These are phyloP conservation scores for Epinephelus fuscoguttatus DNA, from an alignment of 2,113 vertebrate species.

Conservation along the genomic window DNA sequence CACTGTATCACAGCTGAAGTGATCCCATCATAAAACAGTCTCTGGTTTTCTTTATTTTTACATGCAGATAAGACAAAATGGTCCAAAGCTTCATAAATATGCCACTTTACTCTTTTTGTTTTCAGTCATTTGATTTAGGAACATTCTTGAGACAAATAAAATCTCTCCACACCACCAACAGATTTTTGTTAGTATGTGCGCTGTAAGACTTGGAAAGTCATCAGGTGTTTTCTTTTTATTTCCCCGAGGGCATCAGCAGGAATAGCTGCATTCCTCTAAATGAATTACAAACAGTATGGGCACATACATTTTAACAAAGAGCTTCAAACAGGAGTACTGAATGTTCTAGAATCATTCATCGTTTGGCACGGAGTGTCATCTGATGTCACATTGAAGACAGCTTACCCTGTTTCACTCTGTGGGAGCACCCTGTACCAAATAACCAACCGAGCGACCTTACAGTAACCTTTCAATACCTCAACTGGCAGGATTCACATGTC, in stretches of 20 bases:
- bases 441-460: neutral
- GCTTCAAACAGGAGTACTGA: slow-evolving; percentile 24
- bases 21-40: no score
- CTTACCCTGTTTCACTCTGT: slow-evolving; percentile 23
- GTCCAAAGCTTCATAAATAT: neutral
- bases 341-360: slow-evolving; percentile 38
- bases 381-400: slow-evolving; percentile 27
- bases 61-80: neutral
- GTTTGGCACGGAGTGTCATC: slow-evolving; percentile 13
- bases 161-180: neutral
- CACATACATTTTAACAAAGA: slow-evolving; percentile 30
- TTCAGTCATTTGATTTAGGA: neutral
- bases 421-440: slow-evolving; percentile 16
- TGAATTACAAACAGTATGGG: slow-evolving; percentile 20
- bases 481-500: neutral
- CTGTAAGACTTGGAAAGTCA: neutral
- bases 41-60: neutral
- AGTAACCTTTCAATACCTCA: slow-evolving; percentile 2
- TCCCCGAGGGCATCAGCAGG: slow-evolving; percentile 56
- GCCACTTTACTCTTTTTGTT: neutral
- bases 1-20: no score
- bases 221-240: slow-evolving; percentile 31
- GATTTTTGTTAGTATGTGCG: neutral
- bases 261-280: slow-evolving; percentile 66
- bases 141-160: neutral